These are phyloP conservation scores for Hassar affinis DNA, from an alignment of 2,113 vertebrate species.

Conservation along the genomic window DNA sequence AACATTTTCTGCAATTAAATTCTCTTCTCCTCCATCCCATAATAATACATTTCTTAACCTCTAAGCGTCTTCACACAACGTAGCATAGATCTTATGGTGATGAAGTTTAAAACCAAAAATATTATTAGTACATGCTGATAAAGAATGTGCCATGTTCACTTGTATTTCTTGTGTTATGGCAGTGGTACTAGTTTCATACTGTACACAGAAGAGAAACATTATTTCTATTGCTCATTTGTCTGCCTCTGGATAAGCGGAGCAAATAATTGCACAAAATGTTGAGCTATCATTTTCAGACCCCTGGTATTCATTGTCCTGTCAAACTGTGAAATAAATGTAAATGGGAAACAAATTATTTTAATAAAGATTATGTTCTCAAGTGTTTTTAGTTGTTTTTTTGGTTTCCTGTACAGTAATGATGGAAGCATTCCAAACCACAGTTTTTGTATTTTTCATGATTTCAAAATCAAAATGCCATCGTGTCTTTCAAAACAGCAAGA, in stretches of 20 bases:
- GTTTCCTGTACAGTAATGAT: not conserved
- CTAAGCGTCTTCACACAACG: not conserved
- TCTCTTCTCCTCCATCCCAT: not conserved
- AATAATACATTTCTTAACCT: not conserved
- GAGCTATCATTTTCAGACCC: not conserved
- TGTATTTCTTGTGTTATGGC: not conserved
- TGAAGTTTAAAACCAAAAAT: not conserved
- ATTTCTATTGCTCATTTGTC: not conserved
- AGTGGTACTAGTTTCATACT: not conserved
- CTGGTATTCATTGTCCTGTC: not conserved
- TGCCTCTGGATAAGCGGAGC: not conserved
- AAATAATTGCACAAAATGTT: slow-evolving; percentile 5
- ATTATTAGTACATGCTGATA: not conserved
- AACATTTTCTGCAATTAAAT: slow-evolving; percentile 29
- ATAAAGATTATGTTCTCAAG: slow-evolving; percentile 46
- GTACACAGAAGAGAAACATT: not conserved
- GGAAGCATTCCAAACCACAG: not conserved
- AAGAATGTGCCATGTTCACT: not conserved
- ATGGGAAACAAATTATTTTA: slow-evolving; percentile 52
- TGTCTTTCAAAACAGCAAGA: not conserved
- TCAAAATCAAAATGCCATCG: not conserved
- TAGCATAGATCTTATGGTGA: not conserved
- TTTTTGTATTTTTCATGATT: not conserved
- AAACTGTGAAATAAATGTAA: slow-evolving; percentile 49
- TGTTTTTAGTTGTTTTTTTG: not conserved